Base-by-base conservation (phyloP, 2,888 invertebrate species). In the Neoascia interrupta region DNA sequence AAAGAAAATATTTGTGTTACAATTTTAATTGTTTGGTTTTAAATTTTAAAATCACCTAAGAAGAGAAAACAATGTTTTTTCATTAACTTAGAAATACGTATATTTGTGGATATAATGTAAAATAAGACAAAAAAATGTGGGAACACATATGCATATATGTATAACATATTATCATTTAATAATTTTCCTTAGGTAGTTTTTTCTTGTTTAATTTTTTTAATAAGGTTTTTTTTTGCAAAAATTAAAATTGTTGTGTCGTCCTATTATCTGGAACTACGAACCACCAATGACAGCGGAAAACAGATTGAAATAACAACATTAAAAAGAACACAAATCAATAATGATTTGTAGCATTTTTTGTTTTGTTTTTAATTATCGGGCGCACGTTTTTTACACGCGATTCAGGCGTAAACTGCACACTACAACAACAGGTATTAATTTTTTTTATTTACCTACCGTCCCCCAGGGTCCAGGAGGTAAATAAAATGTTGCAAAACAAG, bases 61-160 rank as follows among this genome's bases (percentile, higher is more conserved):
- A 51, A 51, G 51, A 51, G 51, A 51, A 51, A 51, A 36, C 51
- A 51, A 19, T 49, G 16, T 5, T 10, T 45, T 47, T 34, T 36
- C 13, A 6, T 37, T 26, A 54, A 54, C 26, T 54, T 39, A 39
- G 39, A 54, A 54, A 54, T 54, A 54, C 39, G 39, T 54, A 54
- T 54, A 54, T 54, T 54, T 54, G 39, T 54, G 54, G 39, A 54
- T 54, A 54, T 54, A 54, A 54, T 54, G 54, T 54, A 54, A 54
- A 54, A 54, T 37, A 54, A 54, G 26, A 54, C 54, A 51, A 51
- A 51, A 49, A 54, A 54, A 26, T 39, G 16, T 23, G 37, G 54
- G 54, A 54, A 54, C 39, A 54, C 54, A 54, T 54, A 54, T 16
- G n/a, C 26, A 39, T 28, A 28, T 28, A 16, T 28, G 5, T 28